phyloP scores from a whole-genome alignment of 2,888 invertebrate genomes.

The Brachyopa scutellaris region DNA sequence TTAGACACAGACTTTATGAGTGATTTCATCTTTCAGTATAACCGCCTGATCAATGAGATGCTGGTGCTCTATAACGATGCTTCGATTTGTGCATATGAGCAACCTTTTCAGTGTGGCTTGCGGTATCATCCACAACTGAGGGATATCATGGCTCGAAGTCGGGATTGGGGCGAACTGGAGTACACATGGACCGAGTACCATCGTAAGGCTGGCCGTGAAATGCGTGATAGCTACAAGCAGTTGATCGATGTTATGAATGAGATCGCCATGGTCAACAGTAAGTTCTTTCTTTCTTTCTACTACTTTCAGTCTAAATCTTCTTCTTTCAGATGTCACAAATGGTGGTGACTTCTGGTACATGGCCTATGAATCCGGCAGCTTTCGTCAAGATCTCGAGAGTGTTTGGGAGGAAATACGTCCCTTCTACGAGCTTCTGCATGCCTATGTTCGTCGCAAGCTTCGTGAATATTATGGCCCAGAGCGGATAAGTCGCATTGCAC shows the following conservation, averaged over 20 bases:
- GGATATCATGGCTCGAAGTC: conserved; percentile 89
- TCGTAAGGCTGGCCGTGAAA: conserved; percentile 90
- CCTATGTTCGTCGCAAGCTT: conserved; percentile 92
- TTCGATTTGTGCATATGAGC: conserved; percentile 91
- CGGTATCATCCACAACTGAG: conserved; percentile 90
- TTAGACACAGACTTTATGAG: not conserved
- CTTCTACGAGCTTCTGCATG: conserved; percentile 93
- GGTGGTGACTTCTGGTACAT: conserved; percentile 95
- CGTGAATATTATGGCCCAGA: conserved; percentile 93
- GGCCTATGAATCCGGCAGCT: conserved; percentile 90
- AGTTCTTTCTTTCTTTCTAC: conserved; percentile 78
- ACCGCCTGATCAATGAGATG: conserved; percentile 94
- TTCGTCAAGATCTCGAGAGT: conserved; percentile 90
- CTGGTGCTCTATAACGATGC: conserved; percentile 92
- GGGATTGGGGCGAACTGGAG: conserved; percentile 94
- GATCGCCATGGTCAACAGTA: conserved; percentile 91
- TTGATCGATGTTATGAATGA: conserved; percentile 90
- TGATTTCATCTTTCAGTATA: conserved; percentile 88
- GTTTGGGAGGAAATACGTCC: conserved; percentile 93
- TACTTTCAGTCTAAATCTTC: not conserved
- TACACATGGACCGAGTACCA: conserved; percentile 96
- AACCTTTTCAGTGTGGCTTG: conserved; percentile 91
- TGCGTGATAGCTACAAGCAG: conserved; percentile 91
- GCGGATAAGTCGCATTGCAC: conserved; percentile 89
- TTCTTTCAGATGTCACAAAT: conserved; percentile 89